phyloP scores from a whole-genome alignment of 2,797 vertebrate genomes.

The Myoxocephalus aenaeus region DNA sequence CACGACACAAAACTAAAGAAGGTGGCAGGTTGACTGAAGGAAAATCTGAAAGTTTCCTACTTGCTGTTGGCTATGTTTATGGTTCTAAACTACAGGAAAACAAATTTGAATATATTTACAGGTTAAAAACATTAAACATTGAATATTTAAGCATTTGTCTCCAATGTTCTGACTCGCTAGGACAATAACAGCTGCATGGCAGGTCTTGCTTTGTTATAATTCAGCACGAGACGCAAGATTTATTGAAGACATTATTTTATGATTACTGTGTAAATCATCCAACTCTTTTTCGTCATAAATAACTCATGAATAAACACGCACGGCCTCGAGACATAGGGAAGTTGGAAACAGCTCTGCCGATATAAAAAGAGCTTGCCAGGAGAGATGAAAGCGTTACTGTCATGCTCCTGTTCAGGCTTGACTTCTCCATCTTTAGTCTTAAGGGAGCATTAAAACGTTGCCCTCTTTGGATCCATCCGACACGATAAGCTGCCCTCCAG shows the following conservation, averaged over 20 bases:
- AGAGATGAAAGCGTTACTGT: neutral
- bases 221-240: neutral
- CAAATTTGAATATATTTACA: neutral
- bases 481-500: too few relatives aligned
- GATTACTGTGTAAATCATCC: neutral
- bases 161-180: neutral
- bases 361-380: neutral
- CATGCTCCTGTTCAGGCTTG: neutral
- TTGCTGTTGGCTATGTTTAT: too few relatives aligned
- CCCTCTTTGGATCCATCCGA: neutral
- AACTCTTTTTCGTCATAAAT: neutral
- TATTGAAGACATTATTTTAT: constrained; percentile 1
- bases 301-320: neutral
- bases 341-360: neutral
- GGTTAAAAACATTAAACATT: neutral
- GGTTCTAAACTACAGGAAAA: neutral
- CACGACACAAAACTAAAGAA: too few relatives aligned
- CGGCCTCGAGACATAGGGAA: neutral
- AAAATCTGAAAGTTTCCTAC: too few relatives aligned
- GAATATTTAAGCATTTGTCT: neutral
- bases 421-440: neutral
- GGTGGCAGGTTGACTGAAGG: too few relatives aligned
- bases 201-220: neutral
- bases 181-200: neutral
- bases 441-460: neutral